These are phyloP conservation scores for Synodontis membranacea DNA, from an alignment of 2,113 vertebrate species.

Conservation along the genomic window DNA sequence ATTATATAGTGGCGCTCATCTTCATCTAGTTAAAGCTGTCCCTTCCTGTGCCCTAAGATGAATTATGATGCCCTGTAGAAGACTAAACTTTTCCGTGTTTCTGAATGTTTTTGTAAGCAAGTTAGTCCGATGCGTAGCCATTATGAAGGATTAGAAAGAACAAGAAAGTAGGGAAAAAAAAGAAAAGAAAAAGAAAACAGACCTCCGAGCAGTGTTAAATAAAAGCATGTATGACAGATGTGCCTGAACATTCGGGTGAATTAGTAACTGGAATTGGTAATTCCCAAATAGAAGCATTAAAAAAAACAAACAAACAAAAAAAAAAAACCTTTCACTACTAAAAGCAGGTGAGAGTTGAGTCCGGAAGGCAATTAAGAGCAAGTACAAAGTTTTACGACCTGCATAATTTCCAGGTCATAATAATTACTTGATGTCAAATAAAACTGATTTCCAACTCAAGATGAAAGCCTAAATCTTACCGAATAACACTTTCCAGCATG, in stretches of 20 bases:
- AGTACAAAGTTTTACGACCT: slow-evolving; percentile 34
- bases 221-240: not conserved
- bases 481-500: not conserved
- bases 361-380: slow-evolving; percentile 21
- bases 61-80: not conserved
- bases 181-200: not conserved
- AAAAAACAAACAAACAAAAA: not conserved
- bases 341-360: slow-evolving; percentile 12
- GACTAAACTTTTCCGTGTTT: not conserved
- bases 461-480: not conserved
- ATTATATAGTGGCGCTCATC: not conserved
- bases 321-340: not conserved
- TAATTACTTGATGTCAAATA: slow-evolving; percentile 25
- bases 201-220: not conserved
- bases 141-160: not conserved
- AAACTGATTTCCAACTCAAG: slow-evolving; percentile 16
- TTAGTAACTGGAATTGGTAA: not conserved
- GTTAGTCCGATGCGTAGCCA: not conserved
- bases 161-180: not conserved
- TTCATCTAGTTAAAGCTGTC: not conserved
- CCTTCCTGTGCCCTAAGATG: not conserved
- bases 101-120: not conserved
- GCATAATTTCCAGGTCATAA: slow-evolving; percentile 23
- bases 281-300: not conserved
- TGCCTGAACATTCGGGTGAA: not conserved